These are phyloP conservation scores for Thera obeliscata DNA, from an alignment of 2,888 invertebrate genomes.

Conservation along the genomic window DNA sequence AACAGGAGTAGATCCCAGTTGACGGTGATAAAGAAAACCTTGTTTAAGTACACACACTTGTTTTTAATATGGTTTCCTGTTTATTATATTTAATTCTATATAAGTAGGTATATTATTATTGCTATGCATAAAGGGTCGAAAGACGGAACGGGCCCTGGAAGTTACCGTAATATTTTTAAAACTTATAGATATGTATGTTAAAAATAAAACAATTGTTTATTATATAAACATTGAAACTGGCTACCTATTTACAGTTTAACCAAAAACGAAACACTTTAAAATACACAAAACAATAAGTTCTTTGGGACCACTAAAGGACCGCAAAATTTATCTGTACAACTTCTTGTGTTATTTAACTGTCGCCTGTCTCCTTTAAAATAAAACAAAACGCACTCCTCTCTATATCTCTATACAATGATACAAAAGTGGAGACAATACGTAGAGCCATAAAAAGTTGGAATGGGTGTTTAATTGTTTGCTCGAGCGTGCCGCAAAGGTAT, in stretches of 20 bases:
- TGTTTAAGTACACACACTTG: too few relatives aligned
- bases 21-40: too few relatives aligned
- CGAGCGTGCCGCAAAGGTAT: conserved; percentile 49
- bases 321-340: conserved; percentile 31
- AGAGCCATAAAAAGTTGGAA: conserved; percentile 48
- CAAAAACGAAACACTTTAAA: conserved; percentile 2
- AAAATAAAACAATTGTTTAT: too few relatives aligned
- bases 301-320: conserved; percentile 20
- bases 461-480: conserved; percentile 41
- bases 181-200: too few relatives aligned
- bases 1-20: too few relatives aligned
- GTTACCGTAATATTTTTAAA: too few relatives aligned
- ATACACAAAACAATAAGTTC: conserved; percentile 13
- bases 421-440: conserved; percentile 46
- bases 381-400: conserved; percentile 32
- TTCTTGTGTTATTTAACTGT: conserved; percentile 38
- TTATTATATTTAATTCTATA: conserved; percentile 37
- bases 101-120: too few relatives aligned
- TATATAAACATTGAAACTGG: too few relatives aligned
- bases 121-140: too few relatives aligned
- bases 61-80: conserved; percentile 53
- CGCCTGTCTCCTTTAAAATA: conserved; percentile 38
- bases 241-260: neutral
- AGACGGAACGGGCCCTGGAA: too few relatives aligned
- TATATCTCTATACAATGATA: conserved; percentile 34